Percentiles rank a stretch among this genome's conserved stretches.
Evolutionary conservation across 2,888 invertebrate genomes (phyloP).

Genomic region (Coenonympha glycerion): DNA sequence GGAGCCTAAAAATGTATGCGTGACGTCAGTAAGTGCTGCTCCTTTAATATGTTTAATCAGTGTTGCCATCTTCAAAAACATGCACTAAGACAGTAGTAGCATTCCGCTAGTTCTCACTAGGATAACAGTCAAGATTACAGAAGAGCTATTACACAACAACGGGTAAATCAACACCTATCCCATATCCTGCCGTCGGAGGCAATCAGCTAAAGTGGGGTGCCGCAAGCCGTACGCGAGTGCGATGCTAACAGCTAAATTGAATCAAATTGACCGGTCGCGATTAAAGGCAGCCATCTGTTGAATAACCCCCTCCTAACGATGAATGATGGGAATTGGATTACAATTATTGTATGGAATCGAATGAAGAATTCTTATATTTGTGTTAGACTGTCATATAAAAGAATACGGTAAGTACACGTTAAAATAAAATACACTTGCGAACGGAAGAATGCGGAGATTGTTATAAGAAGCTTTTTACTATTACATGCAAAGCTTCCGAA

Average conservation of each 20-base stretch:
- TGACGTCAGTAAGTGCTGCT: no score
- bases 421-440: no score
- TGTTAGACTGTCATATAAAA: no score
- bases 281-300: slow-evolving; percentile 43
- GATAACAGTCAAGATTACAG: background rate
- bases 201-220: slow-evolving; percentile 51
- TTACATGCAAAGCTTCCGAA: no score
- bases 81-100: no score
- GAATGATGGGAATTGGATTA: slow-evolving; percentile 40
- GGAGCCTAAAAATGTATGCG: no score
- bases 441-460: no score
- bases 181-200: slow-evolving; percentile 49
- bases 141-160: slow-evolving; percentile 16
- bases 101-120: background rate
- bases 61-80: no score
- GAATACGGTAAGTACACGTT: no score
- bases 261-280: slow-evolving; percentile 57
- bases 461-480: no score
- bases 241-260: slow-evolving; percentile 59
- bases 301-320: slow-evolving; percentile 47
- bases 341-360: slow-evolving; percentile 18
- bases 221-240: slow-evolving; percentile 35
- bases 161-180: slow-evolving; percentile 43
- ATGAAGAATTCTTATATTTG: no score
- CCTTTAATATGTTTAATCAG: no score